phyloP scores from a whole-genome alignment of 2,113 vertebrate genomes.

The Campylomormyrus tamandua region DNA sequence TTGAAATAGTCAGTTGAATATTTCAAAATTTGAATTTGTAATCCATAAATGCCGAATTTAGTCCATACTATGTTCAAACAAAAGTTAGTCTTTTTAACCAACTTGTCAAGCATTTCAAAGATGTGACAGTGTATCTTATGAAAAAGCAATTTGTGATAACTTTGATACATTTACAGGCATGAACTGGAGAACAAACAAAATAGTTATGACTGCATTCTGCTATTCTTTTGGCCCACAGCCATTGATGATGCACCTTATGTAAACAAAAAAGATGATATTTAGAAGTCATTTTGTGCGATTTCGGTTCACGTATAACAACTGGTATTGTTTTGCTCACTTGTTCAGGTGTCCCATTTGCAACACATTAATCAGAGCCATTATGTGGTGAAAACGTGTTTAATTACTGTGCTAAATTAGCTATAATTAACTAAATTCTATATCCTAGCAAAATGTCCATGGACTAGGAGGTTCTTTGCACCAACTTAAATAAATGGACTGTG shows the following conservation, averaged over 20 bases:
- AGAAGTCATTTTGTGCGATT: not conserved
- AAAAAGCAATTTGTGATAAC: not conserved
- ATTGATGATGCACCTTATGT: not conserved
- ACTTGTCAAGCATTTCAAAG: not conserved
- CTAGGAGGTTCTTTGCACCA: not conserved
- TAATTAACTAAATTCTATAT: not conserved
- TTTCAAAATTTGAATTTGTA: not conserved
- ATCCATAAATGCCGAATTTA: not conserved
- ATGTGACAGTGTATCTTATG: not conserved
- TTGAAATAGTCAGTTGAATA: not conserved
- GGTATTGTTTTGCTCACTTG: not conserved
- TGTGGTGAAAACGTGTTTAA: not conserved
- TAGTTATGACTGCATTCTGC: not conserved
- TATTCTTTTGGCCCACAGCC: not conserved
- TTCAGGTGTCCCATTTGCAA: not conserved
- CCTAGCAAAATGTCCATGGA: not conserved
- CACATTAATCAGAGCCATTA: not conserved
- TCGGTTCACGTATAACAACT: not conserved
- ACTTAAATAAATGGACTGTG: not conserved
- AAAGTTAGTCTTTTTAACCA: not conserved
- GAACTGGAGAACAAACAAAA: not conserved
- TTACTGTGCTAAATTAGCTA: not conserved
- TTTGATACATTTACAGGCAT: not conserved
- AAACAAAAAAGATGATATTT: not conserved
- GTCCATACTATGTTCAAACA: not conserved